Conservation (phyloP, 2,113 vertebrate species). For the Sceloporus tristichus region DNA sequence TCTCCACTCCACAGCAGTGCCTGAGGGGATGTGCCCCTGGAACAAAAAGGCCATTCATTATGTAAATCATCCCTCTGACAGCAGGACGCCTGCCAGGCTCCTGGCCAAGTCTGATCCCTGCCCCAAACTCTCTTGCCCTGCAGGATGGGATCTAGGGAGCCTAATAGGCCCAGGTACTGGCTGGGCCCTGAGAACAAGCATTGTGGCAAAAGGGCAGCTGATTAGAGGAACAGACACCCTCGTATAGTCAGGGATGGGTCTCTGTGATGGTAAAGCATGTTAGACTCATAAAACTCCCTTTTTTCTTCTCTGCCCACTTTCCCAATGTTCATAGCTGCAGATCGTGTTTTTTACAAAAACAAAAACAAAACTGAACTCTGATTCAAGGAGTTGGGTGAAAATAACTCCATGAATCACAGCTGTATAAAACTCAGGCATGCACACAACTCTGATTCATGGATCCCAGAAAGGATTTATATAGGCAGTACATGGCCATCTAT, state of each 20-base stretch:
- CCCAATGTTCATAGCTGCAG: background rate
- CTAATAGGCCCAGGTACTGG: background rate
- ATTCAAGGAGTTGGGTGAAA: background rate
- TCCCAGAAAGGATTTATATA: background rate
- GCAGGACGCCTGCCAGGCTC: slow-evolving; percentile 35
- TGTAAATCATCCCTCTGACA: slow-evolving; percentile 41
- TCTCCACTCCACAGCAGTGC: slow-evolving; percentile 4
- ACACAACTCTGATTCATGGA: slow-evolving; percentile 3
- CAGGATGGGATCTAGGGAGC: background rate
- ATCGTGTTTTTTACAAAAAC: too few species aligned
- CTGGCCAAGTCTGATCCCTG: slow-evolving; percentile 19
- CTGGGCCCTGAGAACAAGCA: background rate
- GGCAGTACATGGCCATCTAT: background rate
- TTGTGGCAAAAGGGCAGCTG: too few species aligned
- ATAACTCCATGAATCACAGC: too few species aligned
- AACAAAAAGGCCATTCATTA: slow-evolving; percentile 45
- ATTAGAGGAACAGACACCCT: background rate
- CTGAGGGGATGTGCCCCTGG: slow-evolving; percentile 23
- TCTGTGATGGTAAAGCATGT: background rate
- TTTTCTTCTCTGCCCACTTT: background rate
- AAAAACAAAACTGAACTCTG: background rate
- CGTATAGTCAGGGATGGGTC: background rate
- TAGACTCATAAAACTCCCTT: background rate
- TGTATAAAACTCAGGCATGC: too few species aligned
- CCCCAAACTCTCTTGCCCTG: slow-evolving; percentile 16